Base-by-base conservation (phyloP, 2,888 invertebrate genomes). In the Cheilosia urbana region DNA sequence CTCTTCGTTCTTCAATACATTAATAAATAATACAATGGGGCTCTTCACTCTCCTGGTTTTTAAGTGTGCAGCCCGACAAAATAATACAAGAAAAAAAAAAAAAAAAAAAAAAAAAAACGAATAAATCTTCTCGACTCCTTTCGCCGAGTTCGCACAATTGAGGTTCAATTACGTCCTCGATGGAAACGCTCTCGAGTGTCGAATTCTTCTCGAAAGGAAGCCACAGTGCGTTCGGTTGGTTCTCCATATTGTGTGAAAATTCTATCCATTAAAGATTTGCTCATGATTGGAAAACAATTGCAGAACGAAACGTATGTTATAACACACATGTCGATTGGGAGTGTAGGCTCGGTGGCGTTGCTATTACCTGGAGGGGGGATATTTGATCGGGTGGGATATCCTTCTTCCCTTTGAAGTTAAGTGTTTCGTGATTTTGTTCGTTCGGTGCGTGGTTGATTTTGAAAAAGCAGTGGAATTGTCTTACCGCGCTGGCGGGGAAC, bases 141-240 rank as follows among this genome's bases (percentile, higher is more conserved):
- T 81, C 80, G 85, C 76, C 80, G 71, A 76, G 75, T 81, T 81
- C 72, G 85, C 85, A 85, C 85, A 76, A 85, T 81, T 81, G 81
- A 80, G 79, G 62, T 84, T 84, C 75, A 84, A 84, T 80, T 80
- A 84, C 69, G 75, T 60, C 51, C 75, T 84, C 75, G 53, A 71
- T 75, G 55, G 21, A 69, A 65, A 65, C 68, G 45, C 69, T 79
- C 65, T 84, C 65, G 51, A 84, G 69, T 65, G 65, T 79, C 47
- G 47, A 75, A 75, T 69, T 84, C 58, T 45, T 30, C 30, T 37
- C 27, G n/a, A 62, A 55, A 51, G 58, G 49, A 76, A 68, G 53
- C 60, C 49, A 58, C 66, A 66, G 49, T 76, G 68, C 68, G 66
- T 76, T 75, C 2, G n/a, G 21, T 62, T 13, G 49, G 7, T 55